A percentile compares a stretch with the other conserved stretches of the same genome.
phyloP scores from a whole-genome alignment of 1,140 invertebrate genomes.

The Drosophila bifasciata region DNA sequence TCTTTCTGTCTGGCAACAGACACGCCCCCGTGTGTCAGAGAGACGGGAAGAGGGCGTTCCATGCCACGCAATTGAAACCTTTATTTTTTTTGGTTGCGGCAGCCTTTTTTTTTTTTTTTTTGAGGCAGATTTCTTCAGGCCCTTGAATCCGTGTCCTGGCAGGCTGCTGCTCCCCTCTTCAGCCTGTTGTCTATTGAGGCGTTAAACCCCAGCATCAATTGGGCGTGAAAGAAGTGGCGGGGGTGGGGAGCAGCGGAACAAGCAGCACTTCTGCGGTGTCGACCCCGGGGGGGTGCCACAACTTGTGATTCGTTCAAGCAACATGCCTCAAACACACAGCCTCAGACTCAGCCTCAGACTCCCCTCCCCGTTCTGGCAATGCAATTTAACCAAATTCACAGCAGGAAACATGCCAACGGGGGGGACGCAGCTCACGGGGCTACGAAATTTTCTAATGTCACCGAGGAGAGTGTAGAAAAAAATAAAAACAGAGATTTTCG shows the following conservation, averaged over 20 bases:
- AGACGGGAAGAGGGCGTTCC: conserved; percentile 77
- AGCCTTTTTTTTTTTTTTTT: conserved; percentile 40
- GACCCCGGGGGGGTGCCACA: conserved; percentile 58
- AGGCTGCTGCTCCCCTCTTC: conserved; percentile 5
- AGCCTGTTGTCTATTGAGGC: conserved; percentile 55
- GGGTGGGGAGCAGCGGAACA: conserved; percentile 60
- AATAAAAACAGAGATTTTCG: conserved; percentile 5
- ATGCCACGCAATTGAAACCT: conserved; percentile 70
- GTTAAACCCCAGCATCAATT: conserved; percentile 78
- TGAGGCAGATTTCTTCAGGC: conserved; percentile 45
- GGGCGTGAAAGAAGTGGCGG: conserved; percentile 68
- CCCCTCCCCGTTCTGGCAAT: conserved; percentile 40
- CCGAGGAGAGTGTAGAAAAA: conserved; percentile 8
- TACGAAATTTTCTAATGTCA: conserved; percentile 59
- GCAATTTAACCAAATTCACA: conserved; percentile 77
- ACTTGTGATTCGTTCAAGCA: conserved; percentile 67
- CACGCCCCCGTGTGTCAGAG: conserved; percentile 51
- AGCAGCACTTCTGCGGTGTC: conserved; percentile 65
- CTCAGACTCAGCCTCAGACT: conserved; percentile 12
- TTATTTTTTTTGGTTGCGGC: conserved; percentile 23
- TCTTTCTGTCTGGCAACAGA: conserved; percentile 66
- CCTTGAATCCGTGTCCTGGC: too few species aligned
- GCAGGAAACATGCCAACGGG: conserved; percentile 62
- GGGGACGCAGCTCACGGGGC: conserved; percentile 31
- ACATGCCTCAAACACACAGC: conserved; percentile 37